Percentiles rank a stretch among this genome's conserved stretches.
Conservation (phyloP, 2,797 vertebrate genomes). For the Tapirus indicus region DNA sequence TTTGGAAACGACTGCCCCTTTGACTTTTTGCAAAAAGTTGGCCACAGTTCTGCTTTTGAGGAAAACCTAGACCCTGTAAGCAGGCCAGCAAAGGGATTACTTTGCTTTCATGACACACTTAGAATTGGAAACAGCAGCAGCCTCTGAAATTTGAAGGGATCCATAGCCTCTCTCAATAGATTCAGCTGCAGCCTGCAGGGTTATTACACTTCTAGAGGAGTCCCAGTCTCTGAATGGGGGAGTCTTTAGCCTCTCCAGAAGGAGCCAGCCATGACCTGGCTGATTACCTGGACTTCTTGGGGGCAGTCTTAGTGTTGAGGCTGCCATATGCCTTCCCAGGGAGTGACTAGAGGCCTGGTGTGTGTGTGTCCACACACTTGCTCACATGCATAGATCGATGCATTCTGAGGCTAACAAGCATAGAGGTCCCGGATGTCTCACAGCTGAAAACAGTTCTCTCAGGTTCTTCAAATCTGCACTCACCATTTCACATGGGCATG, state of each 20-base stretch:
- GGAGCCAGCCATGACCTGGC: neutral
- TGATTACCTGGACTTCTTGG: neutral
- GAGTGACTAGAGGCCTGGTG: neutral
- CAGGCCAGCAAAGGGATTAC: neutral
- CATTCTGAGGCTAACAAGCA: neutral
- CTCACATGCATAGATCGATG: neutral
- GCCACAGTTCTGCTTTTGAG: neutral
- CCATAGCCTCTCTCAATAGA: neutral
- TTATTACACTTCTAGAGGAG: neutral
- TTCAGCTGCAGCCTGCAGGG: neutral
- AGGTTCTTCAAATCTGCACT: neutral
- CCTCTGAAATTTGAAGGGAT: neutral
- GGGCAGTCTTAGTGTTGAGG: neutral
- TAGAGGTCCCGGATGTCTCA: neutral
- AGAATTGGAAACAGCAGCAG: neutral
- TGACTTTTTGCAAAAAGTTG: neutral
- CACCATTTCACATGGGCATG: neutral
- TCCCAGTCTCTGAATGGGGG: neutral
- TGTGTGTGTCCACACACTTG: neutral
- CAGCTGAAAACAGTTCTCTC: neutral
- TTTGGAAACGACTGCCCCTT: neutral
- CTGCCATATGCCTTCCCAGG: neutral
- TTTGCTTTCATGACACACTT: neutral
- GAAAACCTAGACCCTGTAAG: neutral
- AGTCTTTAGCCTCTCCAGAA: neutral